Percentiles rank a stretch among this genome's conserved stretches.
These are phyloP conservation scores for Ophion costatus DNA, from an alignment of 2,888 invertebrate genomes.

Conservation along the genomic window DNA sequence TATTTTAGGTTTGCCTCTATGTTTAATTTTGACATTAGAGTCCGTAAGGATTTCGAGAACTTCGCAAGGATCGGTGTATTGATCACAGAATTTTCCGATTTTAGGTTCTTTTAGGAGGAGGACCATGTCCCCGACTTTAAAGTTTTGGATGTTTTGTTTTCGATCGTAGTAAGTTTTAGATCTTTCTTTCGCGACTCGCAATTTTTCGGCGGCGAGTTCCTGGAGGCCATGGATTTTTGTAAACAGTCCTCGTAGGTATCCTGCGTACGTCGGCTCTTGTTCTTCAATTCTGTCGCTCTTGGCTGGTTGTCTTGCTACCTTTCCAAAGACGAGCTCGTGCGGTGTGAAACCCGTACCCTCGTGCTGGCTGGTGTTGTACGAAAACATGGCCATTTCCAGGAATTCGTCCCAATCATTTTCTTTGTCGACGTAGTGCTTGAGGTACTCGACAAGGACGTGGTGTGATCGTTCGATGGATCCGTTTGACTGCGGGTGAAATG, in stretches of 20 bases:
- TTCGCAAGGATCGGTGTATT: slow-evolving; percentile 37
- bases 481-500: slow-evolving; percentile 53
- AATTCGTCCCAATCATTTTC: slow-evolving; percentile 54
- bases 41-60: slow-evolving; percentile 19
- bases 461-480: slow-evolving; percentile 57
- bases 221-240: slow-evolving; percentile 31
- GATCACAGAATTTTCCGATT: slow-evolving; percentile 23
- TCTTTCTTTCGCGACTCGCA: slow-evolving; percentile 20
- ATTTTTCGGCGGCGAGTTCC: slow-evolving; percentile 10
- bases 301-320: slow-evolving; percentile 36
- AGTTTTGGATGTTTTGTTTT: slow-evolving; percentile 34
- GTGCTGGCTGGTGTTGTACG: slow-evolving; percentile 62
- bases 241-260: slow-evolving; percentile 26
- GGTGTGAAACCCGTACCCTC: slow-evolving; percentile 61
- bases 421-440: slow-evolving; percentile 54
- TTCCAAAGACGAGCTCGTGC: slow-evolving; percentile 62
- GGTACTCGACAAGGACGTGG: slow-evolving; percentile 51
- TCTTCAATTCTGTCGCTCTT: slow-evolving; percentile 9
- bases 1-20: background rate
- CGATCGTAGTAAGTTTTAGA: slow-evolving; percentile 36
- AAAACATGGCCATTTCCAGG: slow-evolving; percentile 50
- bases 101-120: slow-evolving; percentile 32
- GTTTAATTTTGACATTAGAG: slow-evolving; percentile 23
- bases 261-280: background rate
- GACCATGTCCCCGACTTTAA: slow-evolving; percentile 31